Evolutionary conservation across 2,113 vertebrate species (phyloP).

Genomic region (Arizona elegans): DNA sequence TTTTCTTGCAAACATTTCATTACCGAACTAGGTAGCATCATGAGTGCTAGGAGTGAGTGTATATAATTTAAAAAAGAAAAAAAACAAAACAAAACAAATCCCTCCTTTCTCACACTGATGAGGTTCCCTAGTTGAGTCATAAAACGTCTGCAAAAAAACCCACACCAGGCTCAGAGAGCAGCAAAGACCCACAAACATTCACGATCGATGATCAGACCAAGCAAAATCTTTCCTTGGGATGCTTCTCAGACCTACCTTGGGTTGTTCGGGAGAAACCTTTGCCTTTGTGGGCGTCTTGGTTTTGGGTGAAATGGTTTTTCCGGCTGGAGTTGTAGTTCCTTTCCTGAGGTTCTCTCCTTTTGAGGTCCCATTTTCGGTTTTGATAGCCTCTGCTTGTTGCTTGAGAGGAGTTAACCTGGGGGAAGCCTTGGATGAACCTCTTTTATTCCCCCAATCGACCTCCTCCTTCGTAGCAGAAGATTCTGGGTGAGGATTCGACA

Average conservation of each 20-base stretch:
- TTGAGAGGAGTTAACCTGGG: constrained; percentile 83
- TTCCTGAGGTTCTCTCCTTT: constrained; percentile 61
- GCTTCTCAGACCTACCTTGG: constrained; percentile 74
- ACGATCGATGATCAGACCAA: not conserved
- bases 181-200: not conserved
- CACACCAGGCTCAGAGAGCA: not conserved
- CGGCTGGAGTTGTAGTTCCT: constrained; percentile 64
- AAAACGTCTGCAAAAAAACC: not conserved
- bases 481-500: not conserved
- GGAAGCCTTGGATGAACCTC: constrained; percentile 66
- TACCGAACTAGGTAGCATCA: no score
- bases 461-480: constrained; percentile 35
- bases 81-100: no score
- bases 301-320: constrained; percentile 59
- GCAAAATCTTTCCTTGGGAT: not conserved
- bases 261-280: constrained; percentile 82
- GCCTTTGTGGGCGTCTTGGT: constrained; percentile 67
- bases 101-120: not conserved
- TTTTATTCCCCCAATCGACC: constrained; percentile 38
- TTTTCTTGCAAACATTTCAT: no score
- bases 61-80: no score
- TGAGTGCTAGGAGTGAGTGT: no score
- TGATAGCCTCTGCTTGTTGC: constrained; percentile 65
- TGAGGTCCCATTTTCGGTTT: constrained; percentile 48
- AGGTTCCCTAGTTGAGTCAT: not conserved